phyloP scores from a whole-genome alignment of 2,113 vertebrate species.

The Onychostoma macrolepis region DNA sequence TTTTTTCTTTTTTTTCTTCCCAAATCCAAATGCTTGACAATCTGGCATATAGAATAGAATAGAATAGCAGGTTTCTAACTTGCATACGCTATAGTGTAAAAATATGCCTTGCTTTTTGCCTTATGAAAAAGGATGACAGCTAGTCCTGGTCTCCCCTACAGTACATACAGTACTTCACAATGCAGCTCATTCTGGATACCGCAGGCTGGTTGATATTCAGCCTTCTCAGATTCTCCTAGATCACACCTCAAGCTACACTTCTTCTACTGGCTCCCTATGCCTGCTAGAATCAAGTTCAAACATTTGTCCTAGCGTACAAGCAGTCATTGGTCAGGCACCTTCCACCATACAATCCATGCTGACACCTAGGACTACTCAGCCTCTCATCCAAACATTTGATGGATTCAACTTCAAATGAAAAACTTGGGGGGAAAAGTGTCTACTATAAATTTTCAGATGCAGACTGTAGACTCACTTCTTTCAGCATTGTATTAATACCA shows the following conservation, averaged over 20 bases:
- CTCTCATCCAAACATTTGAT: background rate
- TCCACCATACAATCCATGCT: background rate
- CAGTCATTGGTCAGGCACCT: background rate
- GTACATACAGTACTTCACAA: background rate
- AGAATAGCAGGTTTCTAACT: too few species aligned
- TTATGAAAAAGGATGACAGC: background rate
- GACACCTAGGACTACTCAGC: background rate
- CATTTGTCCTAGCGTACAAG: background rate
- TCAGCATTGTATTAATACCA: background rate
- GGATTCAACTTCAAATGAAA: background rate
- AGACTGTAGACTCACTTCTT: background rate
- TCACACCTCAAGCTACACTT: background rate
- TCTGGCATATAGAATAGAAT: too few species aligned
- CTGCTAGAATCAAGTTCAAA: slow-evolving; percentile 5
- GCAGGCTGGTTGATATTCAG: background rate
- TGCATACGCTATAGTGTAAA: background rate
- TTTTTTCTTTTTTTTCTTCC: too few species aligned
- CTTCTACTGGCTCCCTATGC: background rate
- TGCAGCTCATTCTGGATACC: background rate
- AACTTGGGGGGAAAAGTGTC: too few species aligned
- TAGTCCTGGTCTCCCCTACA: background rate
- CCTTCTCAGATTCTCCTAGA: background rate
- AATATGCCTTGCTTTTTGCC: background rate
- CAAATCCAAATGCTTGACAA: too few species aligned
- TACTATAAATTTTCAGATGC: background rate